A percentile compares a stretch with the other conserved stretches of the same genome.
Conservation (phyloP, 2,797 vertebrate species). For the Mus spretus region DNA sequence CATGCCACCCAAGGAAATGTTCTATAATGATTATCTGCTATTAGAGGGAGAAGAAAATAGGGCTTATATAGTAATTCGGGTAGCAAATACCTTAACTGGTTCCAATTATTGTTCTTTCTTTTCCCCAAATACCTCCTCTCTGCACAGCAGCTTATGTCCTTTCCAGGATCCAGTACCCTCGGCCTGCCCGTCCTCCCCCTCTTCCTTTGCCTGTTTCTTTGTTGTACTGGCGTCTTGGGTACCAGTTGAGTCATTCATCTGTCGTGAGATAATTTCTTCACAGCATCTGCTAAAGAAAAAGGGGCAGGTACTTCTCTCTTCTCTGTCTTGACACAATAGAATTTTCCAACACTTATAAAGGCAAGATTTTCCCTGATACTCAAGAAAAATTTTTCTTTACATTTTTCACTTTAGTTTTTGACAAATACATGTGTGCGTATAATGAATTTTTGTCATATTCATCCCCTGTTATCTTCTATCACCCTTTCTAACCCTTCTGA, state of each 20-base stretch:
- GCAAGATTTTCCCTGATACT: not conserved
- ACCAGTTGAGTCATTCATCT: not conserved
- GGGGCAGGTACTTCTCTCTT: not conserved
- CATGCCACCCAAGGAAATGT: not conserved
- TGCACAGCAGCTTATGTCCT: not conserved
- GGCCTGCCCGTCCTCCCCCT: too few relatives aligned
- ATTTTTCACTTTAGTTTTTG: not conserved
- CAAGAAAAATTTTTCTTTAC: not conserved
- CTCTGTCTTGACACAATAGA: not conserved
- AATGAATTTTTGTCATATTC: not conserved
- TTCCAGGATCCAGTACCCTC: not conserved
- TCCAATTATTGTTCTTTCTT: conserved; percentile 35
- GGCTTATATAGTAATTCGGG: conserved; percentile 32
- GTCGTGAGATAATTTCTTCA: conserved; percentile 16
- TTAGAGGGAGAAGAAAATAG: conserved; percentile 28
- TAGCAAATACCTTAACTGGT: conserved; percentile 29
- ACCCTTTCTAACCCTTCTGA: not conserved
- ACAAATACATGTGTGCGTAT: too few relatives aligned
- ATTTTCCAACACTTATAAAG: conserved; percentile 11
- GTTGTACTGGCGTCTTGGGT: not conserved
- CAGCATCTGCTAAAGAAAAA: not conserved
- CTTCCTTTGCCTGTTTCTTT: not conserved
- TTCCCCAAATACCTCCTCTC: not conserved
- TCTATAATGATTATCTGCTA: conserved; percentile 2
- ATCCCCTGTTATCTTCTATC: not conserved